Evolutionary conservation across 2,113 vertebrate species (phyloP), one percentile per base, ranked within the genome.

Genomic region (Neolamprologus hecqui): DNA sequence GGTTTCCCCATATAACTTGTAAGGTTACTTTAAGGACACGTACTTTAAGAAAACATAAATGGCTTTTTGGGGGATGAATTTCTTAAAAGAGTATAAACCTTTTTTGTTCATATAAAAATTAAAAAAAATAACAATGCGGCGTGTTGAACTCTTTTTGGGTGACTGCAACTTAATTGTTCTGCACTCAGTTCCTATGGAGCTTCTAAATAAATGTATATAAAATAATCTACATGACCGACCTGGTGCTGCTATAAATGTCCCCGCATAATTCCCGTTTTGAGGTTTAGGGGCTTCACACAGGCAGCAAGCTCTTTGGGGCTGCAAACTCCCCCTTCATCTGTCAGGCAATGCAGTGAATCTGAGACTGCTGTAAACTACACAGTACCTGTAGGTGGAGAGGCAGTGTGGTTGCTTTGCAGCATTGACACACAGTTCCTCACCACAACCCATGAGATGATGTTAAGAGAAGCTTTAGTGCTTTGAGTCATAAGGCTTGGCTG

Each of bases 361-460:
- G 63, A 82, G 26, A 57, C 40, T 84, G 73, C 26, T 85, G 63
- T 63, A 51, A 75, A 6, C 45, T 51, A 81, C 35, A 81, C 21
- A 37, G 53, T 88, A 88, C 87, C 90, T 86, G 82, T 80, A 83
- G 89, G 85, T 77, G 83, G 79, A 81, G 54, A 90, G 54, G 57
- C 88, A 75, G 86, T 88, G 89, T 81, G 82, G 89, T 73, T 81
- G 73, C 68, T 55, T 40, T 84, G 81, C 82, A 84, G 77, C 82
- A 87, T 68, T 87, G 80, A 90, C 85, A 93, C 55, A 84, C 45
- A 82, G 13, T 79, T 85, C 47, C 83, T 81, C 70, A 88, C 87
- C 91, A 87, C 89, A 91, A 82, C 68, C 19, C 70, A 45, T 88
- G 73, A 82, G 87, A 85, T 26, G 31, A 87, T 55, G 33, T 8